These are phyloP conservation scores for Schlechtendalia chinensis DNA, from an alignment of 1,140 invertebrate genomes.

Conservation along the genomic window DNA sequence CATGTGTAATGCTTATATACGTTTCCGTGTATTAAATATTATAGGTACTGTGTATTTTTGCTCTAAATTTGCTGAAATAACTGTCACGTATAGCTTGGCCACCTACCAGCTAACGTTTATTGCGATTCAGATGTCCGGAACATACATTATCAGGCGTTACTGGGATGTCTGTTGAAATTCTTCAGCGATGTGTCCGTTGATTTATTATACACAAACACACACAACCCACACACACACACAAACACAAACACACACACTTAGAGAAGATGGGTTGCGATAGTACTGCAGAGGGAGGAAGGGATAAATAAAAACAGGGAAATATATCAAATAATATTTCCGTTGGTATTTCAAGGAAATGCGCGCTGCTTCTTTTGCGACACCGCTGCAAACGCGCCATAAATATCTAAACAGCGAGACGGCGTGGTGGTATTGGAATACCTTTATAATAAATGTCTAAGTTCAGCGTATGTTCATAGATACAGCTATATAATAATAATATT, in stretches of 20 bases:
- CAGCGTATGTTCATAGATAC: neutral
- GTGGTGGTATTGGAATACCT: neutral
- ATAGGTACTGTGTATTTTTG: neutral
- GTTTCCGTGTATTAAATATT: neutral
- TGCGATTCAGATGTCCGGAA: constrained; percentile 1
- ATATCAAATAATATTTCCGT: constrained; percentile 23
- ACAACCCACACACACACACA: too few species aligned
- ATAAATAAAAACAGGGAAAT: constrained; percentile 25
- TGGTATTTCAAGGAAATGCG: constrained; percentile 14
- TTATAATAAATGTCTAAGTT: neutral
- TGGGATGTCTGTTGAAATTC: neutral
- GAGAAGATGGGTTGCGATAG: too few species aligned
- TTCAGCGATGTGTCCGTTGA: constrained; percentile 13
- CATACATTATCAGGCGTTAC: constrained; percentile 7
- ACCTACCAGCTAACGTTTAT: neutral
- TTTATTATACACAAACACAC: constrained; percentile 12
- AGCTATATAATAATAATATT: neutral
- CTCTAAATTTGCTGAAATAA: neutral
- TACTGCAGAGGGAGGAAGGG: too few species aligned
- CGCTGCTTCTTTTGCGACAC: too few species aligned
- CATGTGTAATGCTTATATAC: too few species aligned
- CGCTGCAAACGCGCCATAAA: neutral
- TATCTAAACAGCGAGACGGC: neutral
- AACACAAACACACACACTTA: too few species aligned
- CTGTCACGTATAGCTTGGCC: neutral